These are phyloP conservation scores for Melitaea athalia DNA, from an alignment of 2,888 invertebrate genomes.

Conservation along the genomic window DNA sequence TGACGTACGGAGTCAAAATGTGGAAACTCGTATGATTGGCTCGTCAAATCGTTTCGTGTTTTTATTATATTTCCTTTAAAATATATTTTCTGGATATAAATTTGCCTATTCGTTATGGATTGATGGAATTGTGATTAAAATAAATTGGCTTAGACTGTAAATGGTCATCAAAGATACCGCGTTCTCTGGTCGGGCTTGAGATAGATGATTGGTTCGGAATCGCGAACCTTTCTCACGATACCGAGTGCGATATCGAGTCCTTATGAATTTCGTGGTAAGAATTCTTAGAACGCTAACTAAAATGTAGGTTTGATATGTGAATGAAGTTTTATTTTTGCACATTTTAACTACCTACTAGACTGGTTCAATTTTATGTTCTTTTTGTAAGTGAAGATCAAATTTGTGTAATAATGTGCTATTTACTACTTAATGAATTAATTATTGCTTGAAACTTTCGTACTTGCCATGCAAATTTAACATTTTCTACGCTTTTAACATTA, in stretches of 20 bases:
- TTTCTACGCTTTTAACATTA: too few relatives aligned
- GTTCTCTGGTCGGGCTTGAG: conserved; percentile 59
- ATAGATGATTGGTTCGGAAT: conserved; percentile 62
- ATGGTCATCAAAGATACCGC: conserved; percentile 71
- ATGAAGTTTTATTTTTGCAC: too few relatives aligned
- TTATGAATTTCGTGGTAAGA: conserved; percentile 8
- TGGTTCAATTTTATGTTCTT: too few relatives aligned
- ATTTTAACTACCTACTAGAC: too few relatives aligned
- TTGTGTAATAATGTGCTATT: too few relatives aligned
- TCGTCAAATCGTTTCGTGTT: conserved; percentile 9
- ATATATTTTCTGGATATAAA: conserved; percentile 31
- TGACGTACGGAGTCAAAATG: background rate
- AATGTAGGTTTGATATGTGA: background rate
- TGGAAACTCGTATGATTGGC: background rate
- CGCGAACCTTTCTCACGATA: conserved; percentile 76
- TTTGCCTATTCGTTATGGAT: conserved; percentile 50
- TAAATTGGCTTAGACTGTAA: conserved; percentile 65
- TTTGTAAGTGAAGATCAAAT: too few relatives aligned
- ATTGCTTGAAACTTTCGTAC: too few relatives aligned
- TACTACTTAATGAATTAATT: too few relatives aligned
- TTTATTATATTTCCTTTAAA: conserved; percentile 7
- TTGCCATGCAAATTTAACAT: too few relatives aligned
- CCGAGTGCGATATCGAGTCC: conserved; percentile 36
- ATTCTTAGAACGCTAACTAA: conserved; percentile 20
- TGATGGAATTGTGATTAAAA: conserved; percentile 66